These are phyloP conservation scores for Etheostoma cragini DNA, from an alignment of 2,113 vertebrate species.

Conservation along the genomic window DNA sequence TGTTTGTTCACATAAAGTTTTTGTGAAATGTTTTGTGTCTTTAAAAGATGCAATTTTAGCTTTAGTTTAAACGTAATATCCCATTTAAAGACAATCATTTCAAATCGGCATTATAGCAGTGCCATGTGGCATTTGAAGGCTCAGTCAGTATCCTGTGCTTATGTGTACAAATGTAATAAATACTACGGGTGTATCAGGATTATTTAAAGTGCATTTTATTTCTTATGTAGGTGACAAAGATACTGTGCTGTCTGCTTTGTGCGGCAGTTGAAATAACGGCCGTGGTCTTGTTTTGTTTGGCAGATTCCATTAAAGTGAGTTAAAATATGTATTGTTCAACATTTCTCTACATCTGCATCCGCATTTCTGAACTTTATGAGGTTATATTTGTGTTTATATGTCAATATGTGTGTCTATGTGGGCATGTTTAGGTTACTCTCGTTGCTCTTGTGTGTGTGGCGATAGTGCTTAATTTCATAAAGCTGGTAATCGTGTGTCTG, in stretches of 20 bases:
- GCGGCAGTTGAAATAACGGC: fast-evolving
- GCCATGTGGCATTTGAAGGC: background rate
- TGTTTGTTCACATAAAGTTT: background rate
- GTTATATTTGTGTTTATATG: background rate
- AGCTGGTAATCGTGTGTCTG: conserved; percentile 5
- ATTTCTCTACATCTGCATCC: background rate
- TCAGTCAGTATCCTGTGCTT: background rate
- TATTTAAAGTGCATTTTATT: background rate
- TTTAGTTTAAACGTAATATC: background rate
- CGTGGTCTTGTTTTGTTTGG: background rate
- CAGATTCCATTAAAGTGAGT: conserved; percentile 7
- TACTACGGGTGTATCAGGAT: background rate
- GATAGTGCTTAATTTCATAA: background rate
- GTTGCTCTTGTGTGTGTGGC: conserved; percentile 10
- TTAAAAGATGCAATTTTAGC: background rate
- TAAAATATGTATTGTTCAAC: background rate
- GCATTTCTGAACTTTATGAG: background rate
- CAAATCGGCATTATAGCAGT: background rate
- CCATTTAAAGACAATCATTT: background rate
- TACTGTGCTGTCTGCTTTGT: background rate
- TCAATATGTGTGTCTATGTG: background rate
- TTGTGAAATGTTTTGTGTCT: background rate
- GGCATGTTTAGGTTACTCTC: conserved; percentile 22
- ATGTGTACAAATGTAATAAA: background rate
- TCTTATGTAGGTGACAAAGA: conserved; percentile 11